Evolutionary conservation across 2,888 invertebrate species (phyloP), one percentile per base, ranked within the genome.

Genomic region (Disparrhopalites patrizii): DNA sequence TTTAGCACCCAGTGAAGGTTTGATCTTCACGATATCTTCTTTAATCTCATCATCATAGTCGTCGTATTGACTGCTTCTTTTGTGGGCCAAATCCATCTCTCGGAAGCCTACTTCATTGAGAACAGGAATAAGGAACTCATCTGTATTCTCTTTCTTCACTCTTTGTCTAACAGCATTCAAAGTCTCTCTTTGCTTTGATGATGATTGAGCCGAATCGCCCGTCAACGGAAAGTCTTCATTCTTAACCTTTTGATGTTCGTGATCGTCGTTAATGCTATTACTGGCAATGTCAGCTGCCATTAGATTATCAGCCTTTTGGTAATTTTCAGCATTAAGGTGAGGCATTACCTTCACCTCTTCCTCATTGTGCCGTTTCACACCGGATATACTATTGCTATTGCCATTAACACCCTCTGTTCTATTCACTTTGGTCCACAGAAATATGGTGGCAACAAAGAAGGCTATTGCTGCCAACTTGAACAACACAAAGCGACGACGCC

Each of bases 1-100:
- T 58, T 84, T 82, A 72, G 89, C 86, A 0, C 93, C 93, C 51
- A 92, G 79, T 2, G 86, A 86, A 3, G 83, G 82, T 18, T 87
- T 81, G 65, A 90, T 85, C 73, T 84, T 83, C 18, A 81, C 80
- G 71, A 89, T 85, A 77, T 90, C 87, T 62, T 82, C 81, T 25
- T 78, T 77, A 67, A 88, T 84, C 76, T 83, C 80, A 51, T 78
- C 77, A 72, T 86, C 86, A 36, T 74, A 76, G 28, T 76, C 73
- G 66, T 70, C 68, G 25, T 63, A 43, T 20, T 20, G 38, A 23
- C 18, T 38, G n/a, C 23, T 18, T 40, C 56, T 51, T 40, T 56
- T 68, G 15, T 33, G 28, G 20, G 18, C 50, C 28, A 75, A 66
- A 63, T 75, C 72, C 5, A 74, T 62, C 66, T 74, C 73, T 15